Evolutionary conservation across 1,140 invertebrate species (phyloP).

Genomic region (Hyles vespertilio): DNA sequence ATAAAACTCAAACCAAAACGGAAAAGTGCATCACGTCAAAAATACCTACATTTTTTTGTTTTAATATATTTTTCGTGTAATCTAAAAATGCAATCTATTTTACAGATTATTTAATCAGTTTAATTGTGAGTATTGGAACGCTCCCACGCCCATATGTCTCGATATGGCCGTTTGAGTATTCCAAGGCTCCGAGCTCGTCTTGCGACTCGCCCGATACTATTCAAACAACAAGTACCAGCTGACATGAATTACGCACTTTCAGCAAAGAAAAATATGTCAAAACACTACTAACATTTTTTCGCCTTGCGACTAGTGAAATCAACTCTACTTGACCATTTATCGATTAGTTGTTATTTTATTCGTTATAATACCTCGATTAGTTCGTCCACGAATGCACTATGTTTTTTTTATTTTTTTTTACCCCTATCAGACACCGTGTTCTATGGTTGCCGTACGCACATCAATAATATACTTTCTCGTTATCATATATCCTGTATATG

Average conservation of each 20-base stretch:
- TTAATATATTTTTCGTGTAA: slow-evolving; percentile 41
- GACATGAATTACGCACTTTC: slow-evolving; percentile 77
- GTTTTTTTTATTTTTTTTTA: slow-evolving; percentile 43
- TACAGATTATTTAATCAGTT: slow-evolving; percentile 53
- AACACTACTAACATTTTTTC: slow-evolving; percentile 75
- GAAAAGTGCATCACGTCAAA: slow-evolving; percentile 69
- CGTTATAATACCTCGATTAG: slow-evolving; percentile 57
- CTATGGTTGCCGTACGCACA: slow-evolving; percentile 32
- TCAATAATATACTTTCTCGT: slow-evolving; percentile 33
- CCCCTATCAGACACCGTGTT: slow-evolving; percentile 45
- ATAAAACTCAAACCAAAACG: slow-evolving; percentile 54
- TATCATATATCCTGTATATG: slow-evolving; percentile 62
- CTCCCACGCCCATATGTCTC: slow-evolving; percentile 42
- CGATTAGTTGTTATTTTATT: slow-evolving; percentile 58
- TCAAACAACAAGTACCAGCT: slow-evolving; percentile 66
- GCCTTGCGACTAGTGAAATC: slow-evolving; percentile 76
- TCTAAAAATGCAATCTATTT: slow-evolving; percentile 64
- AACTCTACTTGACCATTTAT: slow-evolving; percentile 75
- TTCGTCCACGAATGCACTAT: slow-evolving; percentile 67
- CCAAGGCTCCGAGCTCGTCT: slow-evolving; percentile 37
- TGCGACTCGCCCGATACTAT: slow-evolving; percentile 32
- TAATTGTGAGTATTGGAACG: slow-evolving; percentile 47
- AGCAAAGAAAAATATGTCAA: slow-evolving; percentile 78
- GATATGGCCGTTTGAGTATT: slow-evolving; percentile 55
- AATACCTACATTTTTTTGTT: slow-evolving; percentile 36